A percentile compares a stretch with the other conserved stretches of the same genome.
phyloP scores from a whole-genome alignment of 2,888 invertebrate genomes.

The Autographa gamma region DNA sequence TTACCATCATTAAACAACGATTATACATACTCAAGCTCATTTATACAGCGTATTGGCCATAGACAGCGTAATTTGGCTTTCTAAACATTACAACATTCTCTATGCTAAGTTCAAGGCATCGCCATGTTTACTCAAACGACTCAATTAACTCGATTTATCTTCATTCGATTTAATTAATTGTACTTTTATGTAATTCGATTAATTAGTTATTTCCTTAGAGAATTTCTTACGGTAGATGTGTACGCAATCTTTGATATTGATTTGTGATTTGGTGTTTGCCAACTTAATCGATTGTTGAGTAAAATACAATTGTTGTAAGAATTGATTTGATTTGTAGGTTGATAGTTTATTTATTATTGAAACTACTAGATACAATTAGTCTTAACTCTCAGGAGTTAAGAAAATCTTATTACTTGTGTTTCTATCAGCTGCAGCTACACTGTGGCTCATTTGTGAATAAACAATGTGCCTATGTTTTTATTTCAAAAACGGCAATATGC shows the following conservation, averaged over 20 bases:
- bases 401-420: not conserved
- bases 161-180: slow-evolving; percentile 29
- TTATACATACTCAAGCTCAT: slow-evolving; percentile 42
- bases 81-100: slow-evolving; percentile 43
- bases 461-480: no score
- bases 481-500: no score
- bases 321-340: not conserved
- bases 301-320: not conserved
- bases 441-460: no score
- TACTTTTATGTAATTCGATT: slow-evolving; percentile 17
- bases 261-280: not conserved
- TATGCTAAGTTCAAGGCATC: slow-evolving; percentile 54
- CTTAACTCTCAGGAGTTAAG: not conserved
- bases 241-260: not conserved
- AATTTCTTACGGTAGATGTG: not conserved
- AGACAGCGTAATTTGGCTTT: slow-evolving; percentile 46
- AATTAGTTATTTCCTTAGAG: slow-evolving; percentile 11
- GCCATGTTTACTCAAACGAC: slow-evolving; percentile 37
- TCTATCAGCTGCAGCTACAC: no score
- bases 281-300: not conserved
- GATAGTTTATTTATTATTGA: not conserved
- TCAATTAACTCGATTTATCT: slow-evolving; percentile 29
- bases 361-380: not conserved
- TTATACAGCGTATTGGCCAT: slow-evolving; percentile 42
- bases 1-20: slow-evolving; percentile 24